Evolutionary conservation across 1,140 invertebrate genomes (phyloP).

Genomic region (Lordiphosa mommai): DNA sequence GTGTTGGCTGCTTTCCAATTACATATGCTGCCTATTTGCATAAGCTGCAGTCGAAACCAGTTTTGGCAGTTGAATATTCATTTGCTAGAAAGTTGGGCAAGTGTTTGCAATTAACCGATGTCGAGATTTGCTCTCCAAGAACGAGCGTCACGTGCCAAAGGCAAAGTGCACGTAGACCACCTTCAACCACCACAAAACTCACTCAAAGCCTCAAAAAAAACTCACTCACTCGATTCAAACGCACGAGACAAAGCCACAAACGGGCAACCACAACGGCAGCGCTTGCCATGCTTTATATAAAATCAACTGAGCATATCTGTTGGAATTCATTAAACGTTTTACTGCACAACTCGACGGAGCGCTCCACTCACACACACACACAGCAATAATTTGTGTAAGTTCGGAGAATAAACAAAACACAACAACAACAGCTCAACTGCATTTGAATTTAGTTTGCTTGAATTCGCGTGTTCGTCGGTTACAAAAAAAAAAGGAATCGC

Average conservation of each 20-base stretch:
- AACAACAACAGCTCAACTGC: conserved; percentile 23
- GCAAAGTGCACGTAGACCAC: conserved; percentile 52
- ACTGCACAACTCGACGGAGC: conserved; percentile 64
- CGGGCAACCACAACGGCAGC: conserved; percentile 22
- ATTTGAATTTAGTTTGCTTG: conserved; percentile 32
- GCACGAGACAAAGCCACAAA: conserved; percentile 47
- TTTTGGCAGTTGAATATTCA: conserved; percentile 41
- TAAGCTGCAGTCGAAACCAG: conserved; percentile 20
- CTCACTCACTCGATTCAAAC: conserved; percentile 60
- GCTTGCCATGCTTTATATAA: conserved; percentile 73
- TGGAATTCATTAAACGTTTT: conserved; percentile 79
- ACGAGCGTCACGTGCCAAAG: conserved; percentile 51
- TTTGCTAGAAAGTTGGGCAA: conserved; percentile 58
- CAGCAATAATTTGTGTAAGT: conserved; percentile 32
- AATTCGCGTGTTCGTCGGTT: conserved; percentile 36
- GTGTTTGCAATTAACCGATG: conserved; percentile 10
- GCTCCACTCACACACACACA: conserved; percentile 9
- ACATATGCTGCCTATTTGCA: conserved; percentile 65
- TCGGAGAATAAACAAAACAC: background rate
- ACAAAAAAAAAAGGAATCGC: conserved; percentile 5
- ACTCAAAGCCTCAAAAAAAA: conserved; percentile 61
- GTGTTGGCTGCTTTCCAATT: conserved; percentile 63
- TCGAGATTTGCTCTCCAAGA: conserved; percentile 36
- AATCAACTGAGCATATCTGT: conserved; percentile 79
- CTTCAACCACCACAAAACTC: conserved; percentile 36